Evolutionary conservation across 30 jellyfish, hydroid and myxozoan genomes (phyloP), one percentile per base, ranked within the genome.

Genomic region (Pseudorhiza aurosa): DNA sequence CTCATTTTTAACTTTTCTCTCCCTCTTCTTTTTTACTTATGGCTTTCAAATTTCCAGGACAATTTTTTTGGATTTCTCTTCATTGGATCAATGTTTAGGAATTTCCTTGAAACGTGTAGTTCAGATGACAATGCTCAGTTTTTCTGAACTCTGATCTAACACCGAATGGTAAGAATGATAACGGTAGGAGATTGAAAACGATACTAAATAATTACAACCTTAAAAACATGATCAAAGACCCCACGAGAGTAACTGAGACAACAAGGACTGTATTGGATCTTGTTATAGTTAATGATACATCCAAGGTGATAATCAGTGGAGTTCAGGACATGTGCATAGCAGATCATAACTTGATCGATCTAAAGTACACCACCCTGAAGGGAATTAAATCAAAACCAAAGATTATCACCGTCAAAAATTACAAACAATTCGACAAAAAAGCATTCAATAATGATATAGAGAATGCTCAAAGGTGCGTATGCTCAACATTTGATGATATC

Each of bases 1-100:
- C 82, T 33, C 19, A 68, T 8, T 40, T 68, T 19, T 26, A 68
- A 80, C 76, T 68, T 28, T 62, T 53, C 21, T 53, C 26, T 42
- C 55, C n/a, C n/a, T n/a, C n/a, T n/a, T 42, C 15, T 15, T 42
- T 42, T 42, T 42, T 42, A 42, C 55, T 8, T 42, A 42, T 42
- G 68, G 68, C 68, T 8, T 53, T 53, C 11, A 53, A 53, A 53
- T 53, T 53, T 22, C 68, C 21, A 53, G 55, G 11, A 42, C 55
- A 9, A 42, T 42, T 42, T 42, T 15, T 42, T 42, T 42, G 55
- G 55, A 42, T 42, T 42, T 42, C 55, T 42, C 55, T 42, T 42
- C 55, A 42, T 42, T 42, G 55, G n/a, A n/a, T n/a, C n/a, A n/a
- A n/a, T n/a, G n/a, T n/a, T n/a, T 42, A 9, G 15, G 55, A 8